Conservation (phyloP, 2,113 vertebrate species). For the Cyrtonyx montezumae region DNA sequence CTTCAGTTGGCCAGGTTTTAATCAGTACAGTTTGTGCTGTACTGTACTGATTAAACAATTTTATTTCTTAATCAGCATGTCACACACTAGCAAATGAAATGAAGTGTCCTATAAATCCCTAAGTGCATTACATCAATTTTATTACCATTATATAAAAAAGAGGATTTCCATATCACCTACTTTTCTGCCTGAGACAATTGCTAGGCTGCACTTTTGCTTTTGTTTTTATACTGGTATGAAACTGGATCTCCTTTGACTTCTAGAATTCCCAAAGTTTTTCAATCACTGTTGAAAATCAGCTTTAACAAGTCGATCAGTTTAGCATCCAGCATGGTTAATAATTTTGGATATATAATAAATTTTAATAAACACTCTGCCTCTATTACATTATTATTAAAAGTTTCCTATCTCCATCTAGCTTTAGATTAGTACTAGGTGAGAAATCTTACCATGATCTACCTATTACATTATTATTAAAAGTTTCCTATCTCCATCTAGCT, state of each 20-base stretch:
- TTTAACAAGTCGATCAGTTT: neutral
- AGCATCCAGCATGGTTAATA: neutral
- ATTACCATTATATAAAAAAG: slow-evolving; percentile 36
- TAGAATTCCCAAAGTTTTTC: neutral
- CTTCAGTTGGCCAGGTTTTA: slow-evolving; percentile 25
- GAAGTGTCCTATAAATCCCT: slow-evolving; percentile 6
- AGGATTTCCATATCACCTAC: slow-evolving; percentile 1
- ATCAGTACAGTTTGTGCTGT: neutral
- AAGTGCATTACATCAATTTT: slow-evolving; percentile 8
- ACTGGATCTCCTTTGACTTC: neutral
- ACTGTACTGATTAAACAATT: neutral
- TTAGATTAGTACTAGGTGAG: neutral
- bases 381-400: neutral
- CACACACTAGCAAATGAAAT: slow-evolving; percentile 28
- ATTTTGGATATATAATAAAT: neutral
- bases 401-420: neutral
- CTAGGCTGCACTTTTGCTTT: neutral
- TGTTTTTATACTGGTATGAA: neutral
- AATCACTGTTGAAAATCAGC: neutral
- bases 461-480: neutral
- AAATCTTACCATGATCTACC: neutral
- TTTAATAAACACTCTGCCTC: neutral
- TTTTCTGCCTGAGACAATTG: slow-evolving; percentile 1
- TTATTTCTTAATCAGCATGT: slow-evolving; percentile 40
- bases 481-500: neutral